Evolutionary conservation across 1,140 invertebrate species (phyloP).

Genomic region (Lucilia cuprina): DNA sequence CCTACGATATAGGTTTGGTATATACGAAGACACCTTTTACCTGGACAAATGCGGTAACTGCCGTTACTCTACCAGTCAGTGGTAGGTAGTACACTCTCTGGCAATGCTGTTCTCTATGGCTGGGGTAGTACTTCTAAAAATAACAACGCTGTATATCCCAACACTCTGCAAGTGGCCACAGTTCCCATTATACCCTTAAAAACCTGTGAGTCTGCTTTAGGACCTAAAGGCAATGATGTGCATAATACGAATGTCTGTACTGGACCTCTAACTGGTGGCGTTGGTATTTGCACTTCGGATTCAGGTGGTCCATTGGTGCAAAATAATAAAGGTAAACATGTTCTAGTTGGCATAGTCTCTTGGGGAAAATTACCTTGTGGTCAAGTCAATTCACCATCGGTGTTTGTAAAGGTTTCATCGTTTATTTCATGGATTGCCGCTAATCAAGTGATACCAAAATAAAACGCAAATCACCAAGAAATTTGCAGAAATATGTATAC

Average conservation of each 20-base stretch:
- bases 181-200: slow-evolving; percentile 52
- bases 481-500: no score
- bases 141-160: slow-evolving; percentile 53
- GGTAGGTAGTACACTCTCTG: slow-evolving; percentile 61
- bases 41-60: slow-evolving; percentile 61
- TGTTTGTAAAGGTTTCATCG: slow-evolving; percentile 74
- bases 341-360: slow-evolving; percentile 62
- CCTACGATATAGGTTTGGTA: slow-evolving; percentile 67
- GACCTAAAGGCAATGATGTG: slow-evolving; percentile 54
- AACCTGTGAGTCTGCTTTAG: slow-evolving; percentile 52
- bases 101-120: slow-evolving; percentile 62
- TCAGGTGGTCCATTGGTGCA: slow-evolving; percentile 63
- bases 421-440: slow-evolving; percentile 70
- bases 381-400: slow-evolving; percentile 70
- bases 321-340: slow-evolving; percentile 37
- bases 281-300: slow-evolving; percentile 64
- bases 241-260: slow-evolving; percentile 65
- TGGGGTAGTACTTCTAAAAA: slow-evolving; percentile 64
- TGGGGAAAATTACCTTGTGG: slow-evolving; percentile 66
- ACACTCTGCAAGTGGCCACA: slow-evolving; percentile 59
- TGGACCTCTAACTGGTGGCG: slow-evolving; percentile 63
- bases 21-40: slow-evolving; percentile 63
- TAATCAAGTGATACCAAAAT: slow-evolving; percentile 44
- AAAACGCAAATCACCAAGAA: no score
- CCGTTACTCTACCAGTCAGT: slow-evolving; percentile 59